Conservation (phyloP, 2,888 invertebrate genomes). For the Leucophenga maculata region DNA sequence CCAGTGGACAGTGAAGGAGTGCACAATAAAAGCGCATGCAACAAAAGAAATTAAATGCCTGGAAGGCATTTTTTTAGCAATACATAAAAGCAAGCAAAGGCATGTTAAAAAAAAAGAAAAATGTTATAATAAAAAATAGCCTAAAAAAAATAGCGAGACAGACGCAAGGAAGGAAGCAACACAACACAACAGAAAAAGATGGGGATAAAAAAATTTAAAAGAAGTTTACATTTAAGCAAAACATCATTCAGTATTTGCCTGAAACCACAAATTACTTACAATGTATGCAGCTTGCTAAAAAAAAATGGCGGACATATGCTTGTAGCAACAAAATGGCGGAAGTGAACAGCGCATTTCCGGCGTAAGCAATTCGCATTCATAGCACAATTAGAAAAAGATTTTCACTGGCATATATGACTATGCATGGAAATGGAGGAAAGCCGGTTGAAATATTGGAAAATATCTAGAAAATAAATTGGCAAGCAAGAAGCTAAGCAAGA, state of each 20-base stretch:
- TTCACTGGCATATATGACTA: slow-evolving; percentile 13
- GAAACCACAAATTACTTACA: slow-evolving; percentile 66
- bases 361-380: neutral
- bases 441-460: slow-evolving; percentile 37
- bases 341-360: neutral
- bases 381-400: slow-evolving; percentile 28
- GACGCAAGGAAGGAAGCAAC: slow-evolving; percentile 32
- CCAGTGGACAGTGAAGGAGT: slow-evolving; percentile 9
- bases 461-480: slow-evolving; percentile 44
- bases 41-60: slow-evolving; percentile 66
- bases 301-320: neutral
- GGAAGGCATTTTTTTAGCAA: slow-evolving; percentile 62
- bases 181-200: slow-evolving; percentile 1
- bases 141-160: slow-evolving; percentile 40
- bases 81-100: slow-evolving; percentile 41
- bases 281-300: slow-evolving; percentile 40
- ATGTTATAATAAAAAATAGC: slow-evolving; percentile 10
- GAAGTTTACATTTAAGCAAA: slow-evolving; percentile 59
- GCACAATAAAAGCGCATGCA: slow-evolving; percentile 35
- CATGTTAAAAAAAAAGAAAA: neutral
- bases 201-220: slow-evolving; percentile 1
- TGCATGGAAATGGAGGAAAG: slow-evolving; percentile 16
- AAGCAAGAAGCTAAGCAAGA: slow-evolving; percentile 45
- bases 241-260: slow-evolving; percentile 64
- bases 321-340: neutral